Percentiles rank a stretch among this genome's conserved stretches.
Evolutionary conservation across 1,140 invertebrate species (phyloP).

Genomic region (Cydia fagiglandana): DNA sequence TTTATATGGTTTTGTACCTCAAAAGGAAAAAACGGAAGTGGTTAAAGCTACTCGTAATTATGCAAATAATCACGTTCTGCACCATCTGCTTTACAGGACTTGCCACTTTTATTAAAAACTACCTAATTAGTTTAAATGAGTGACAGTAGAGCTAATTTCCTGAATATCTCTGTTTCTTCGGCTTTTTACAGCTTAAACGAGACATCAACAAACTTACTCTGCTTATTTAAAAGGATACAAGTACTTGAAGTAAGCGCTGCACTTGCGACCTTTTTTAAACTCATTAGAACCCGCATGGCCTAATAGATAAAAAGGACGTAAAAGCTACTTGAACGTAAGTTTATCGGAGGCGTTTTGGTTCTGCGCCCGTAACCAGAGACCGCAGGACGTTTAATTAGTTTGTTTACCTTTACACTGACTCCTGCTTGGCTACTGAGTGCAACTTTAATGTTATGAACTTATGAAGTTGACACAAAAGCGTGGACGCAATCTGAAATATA

Average conservation of each 20-base stretch:
- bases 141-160: not conserved
- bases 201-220: not conserved
- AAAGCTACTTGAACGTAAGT: not conserved
- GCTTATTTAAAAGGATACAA: not conserved
- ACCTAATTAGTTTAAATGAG: not conserved
- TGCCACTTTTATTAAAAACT: not conserved
- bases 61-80: not conserved
- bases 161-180: not conserved
- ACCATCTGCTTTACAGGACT: not conserved
- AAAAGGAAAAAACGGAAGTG: not conserved
- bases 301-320: not conserved
- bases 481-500: no score
- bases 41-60: not conserved
- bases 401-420: slow-evolving; percentile 8
- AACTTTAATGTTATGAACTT: slow-evolving; percentile 13
- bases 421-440: not conserved
- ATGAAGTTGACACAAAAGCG: not conserved
- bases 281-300: not conserved
- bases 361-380: not conserved
- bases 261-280: not conserved
- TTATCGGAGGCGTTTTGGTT: not conserved
- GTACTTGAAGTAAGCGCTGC: not conserved
- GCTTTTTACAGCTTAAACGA: not conserved
- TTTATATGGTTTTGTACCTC: no score
- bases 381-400: slow-evolving; percentile 3